Conservation (phyloP, 2,113 vertebrate species). For the mouse (Mus musculus) region DNA sequence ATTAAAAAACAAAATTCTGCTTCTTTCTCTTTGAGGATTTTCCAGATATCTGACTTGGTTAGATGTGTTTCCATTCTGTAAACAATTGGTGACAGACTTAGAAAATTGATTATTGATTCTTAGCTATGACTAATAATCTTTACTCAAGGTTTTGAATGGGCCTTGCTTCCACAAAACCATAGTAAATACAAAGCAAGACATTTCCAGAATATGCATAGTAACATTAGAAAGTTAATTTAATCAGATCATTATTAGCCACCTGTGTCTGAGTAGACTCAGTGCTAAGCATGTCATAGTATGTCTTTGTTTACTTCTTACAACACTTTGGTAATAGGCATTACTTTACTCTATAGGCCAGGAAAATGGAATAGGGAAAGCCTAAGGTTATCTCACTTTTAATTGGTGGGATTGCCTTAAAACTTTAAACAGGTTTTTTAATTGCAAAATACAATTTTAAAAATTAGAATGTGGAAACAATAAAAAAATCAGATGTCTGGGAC, state of each 20-base stretch:
- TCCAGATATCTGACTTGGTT: neutral
- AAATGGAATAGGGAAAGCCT: neutral
- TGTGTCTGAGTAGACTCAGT: neutral
- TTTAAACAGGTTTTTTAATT: neutral
- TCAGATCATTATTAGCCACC: neutral
- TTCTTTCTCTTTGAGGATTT: neutral
- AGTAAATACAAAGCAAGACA: neutral
- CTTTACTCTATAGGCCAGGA: neutral
- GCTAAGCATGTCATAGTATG: neutral
- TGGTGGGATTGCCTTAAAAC: neutral
- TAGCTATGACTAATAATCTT: neutral
- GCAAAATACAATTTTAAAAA: neutral
- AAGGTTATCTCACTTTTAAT: neutral
- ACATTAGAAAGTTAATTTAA: constrained; percentile 15
- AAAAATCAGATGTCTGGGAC: neutral
- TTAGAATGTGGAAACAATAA: neutral
- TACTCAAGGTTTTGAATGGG: neutral
- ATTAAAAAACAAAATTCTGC: neutral
- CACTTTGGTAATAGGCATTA: neutral
- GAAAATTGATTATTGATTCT: neutral
- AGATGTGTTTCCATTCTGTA: neutral
- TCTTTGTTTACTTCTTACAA: constrained; percentile 2
- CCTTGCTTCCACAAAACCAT: neutral
- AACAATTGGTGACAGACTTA: neutral
- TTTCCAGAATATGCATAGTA: neutral